Conservation (phyloP, 2,113 vertebrate species). For the Calidris pugnax region DNA sequence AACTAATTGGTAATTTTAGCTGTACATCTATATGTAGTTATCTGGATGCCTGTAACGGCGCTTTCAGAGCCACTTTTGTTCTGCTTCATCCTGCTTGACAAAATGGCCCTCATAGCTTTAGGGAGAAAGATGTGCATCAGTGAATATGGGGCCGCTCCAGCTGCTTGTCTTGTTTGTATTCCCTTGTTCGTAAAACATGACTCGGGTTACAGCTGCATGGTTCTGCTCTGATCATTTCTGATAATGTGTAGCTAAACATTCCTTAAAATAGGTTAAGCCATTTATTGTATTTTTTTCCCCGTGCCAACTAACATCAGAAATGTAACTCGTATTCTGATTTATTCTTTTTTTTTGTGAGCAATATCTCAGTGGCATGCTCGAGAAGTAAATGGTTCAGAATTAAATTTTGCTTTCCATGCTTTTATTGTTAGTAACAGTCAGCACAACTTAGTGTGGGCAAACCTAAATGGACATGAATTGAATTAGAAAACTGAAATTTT, state of each 20-base stretch:
- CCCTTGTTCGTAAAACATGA: constrained; percentile 77
- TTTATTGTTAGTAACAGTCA: constrained; percentile 49
- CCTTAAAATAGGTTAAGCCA: constrained; percentile 64
- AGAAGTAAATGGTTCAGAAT: constrained; percentile 65
- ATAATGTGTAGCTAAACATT: constrained; percentile 74
- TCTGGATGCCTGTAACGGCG: constrained; percentile 71
- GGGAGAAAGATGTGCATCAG: constrained; percentile 80
- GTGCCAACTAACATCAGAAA: constrained; percentile 13
- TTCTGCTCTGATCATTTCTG: constrained; percentile 76
- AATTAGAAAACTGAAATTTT: constrained; percentile 72
- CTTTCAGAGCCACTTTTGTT: constrained; percentile 85
- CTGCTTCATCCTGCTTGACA: constrained; percentile 77
- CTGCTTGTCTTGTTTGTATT: constrained; percentile 84
- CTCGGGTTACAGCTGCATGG: constrained; percentile 77
- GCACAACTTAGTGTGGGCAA: not conserved
- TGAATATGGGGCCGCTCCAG: constrained; percentile 72
- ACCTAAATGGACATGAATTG: constrained; percentile 57
- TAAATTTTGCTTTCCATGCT: constrained; percentile 60
- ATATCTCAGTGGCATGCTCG: constrained; percentile 44
- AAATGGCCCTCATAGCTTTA: constrained; percentile 76
- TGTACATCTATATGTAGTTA: constrained; percentile 83
- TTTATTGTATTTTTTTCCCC: constrained; percentile 19
- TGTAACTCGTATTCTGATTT: not conserved
- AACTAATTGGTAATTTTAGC: constrained; percentile 98
- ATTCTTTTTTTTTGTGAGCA: not conserved